Conservation (phyloP, 2,113 vertebrate species). For the Ursus arctos region DNA sequence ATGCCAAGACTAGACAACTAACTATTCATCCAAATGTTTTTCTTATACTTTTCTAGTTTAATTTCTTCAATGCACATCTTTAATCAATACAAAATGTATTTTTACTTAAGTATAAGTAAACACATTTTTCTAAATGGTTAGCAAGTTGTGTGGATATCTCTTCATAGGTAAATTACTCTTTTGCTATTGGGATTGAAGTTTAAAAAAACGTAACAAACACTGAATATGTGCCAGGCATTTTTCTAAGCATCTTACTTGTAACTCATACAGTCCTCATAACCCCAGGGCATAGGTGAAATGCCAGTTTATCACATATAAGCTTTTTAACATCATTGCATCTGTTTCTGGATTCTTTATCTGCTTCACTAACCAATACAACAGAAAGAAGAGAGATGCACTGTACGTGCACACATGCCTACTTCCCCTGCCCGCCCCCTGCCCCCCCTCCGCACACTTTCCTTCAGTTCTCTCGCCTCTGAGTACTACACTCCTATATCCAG, state of each 20-base stretch:
- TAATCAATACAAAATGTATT: background rate
- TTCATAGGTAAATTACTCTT: background rate
- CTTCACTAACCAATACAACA: background rate
- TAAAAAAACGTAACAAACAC: background rate
- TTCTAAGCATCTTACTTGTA: background rate
- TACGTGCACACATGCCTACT: accelerated
- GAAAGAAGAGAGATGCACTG: background rate
- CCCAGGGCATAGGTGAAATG: background rate
- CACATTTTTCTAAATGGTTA: constrained; percentile 1
- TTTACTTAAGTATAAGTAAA: background rate
- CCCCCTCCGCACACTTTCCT: background rate
- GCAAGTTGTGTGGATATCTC: background rate
- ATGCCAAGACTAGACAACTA: background rate
- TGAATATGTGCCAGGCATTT: background rate
- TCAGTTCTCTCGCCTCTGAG: background rate
- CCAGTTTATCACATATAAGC: background rate
- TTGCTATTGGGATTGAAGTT: constrained; percentile 1
- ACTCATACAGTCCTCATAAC: background rate
- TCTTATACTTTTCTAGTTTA: background rate
- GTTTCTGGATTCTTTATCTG: background rate
- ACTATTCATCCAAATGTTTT: background rate
- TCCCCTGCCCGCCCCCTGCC: background rate
- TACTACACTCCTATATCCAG: background rate
- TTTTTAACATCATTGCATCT: background rate
- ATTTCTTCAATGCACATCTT: background rate